A percentile compares a stretch with the other conserved stretches of the same genome.
phyloP scores from a whole-genome alignment of 2,113 vertebrate genomes.

The Psittacara wagleri region DNA sequence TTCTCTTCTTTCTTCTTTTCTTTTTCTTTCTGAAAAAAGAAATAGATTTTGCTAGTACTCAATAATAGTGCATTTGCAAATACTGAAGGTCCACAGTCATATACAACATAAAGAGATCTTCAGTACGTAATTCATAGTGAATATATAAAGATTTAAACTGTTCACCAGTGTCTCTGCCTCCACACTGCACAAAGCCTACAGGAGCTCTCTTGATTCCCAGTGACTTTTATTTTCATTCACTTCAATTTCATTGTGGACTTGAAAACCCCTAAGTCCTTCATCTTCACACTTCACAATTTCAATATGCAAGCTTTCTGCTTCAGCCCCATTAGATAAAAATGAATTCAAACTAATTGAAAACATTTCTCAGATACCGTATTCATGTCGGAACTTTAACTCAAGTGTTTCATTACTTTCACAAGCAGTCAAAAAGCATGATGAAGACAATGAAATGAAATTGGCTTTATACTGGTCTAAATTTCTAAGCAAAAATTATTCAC shows the following conservation, averaged over 20 bases:
- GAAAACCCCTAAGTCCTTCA: not conserved
- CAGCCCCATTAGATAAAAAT: constrained; percentile 21
- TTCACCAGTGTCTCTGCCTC: not conserved
- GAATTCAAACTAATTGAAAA: constrained; percentile 20
- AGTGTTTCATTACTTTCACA: not conserved
- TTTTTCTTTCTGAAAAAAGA: constrained; percentile 82
- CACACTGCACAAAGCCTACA: not conserved
- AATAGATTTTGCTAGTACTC: not conserved
- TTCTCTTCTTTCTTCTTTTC: constrained; percentile 89
- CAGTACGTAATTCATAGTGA: not conserved
- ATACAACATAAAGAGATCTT: not conserved
- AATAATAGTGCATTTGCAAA: not conserved
- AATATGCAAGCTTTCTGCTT: constrained; percentile 11
- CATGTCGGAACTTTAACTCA: not conserved
- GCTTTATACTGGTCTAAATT: not conserved
- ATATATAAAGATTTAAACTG: not conserved
- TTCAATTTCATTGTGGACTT: not conserved
- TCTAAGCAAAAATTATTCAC: not conserved
- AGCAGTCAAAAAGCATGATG: not conserved
- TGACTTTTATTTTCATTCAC: not conserved
- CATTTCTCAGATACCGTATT: not conserved
- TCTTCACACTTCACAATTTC: not conserved
- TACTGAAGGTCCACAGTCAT: not conserved
- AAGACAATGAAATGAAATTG: not conserved
- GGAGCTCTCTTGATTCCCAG: not conserved